These are phyloP conservation scores for Procambarus virginalis DNA, from an alignment of 1,140 invertebrate species.

Conservation along the genomic window DNA sequence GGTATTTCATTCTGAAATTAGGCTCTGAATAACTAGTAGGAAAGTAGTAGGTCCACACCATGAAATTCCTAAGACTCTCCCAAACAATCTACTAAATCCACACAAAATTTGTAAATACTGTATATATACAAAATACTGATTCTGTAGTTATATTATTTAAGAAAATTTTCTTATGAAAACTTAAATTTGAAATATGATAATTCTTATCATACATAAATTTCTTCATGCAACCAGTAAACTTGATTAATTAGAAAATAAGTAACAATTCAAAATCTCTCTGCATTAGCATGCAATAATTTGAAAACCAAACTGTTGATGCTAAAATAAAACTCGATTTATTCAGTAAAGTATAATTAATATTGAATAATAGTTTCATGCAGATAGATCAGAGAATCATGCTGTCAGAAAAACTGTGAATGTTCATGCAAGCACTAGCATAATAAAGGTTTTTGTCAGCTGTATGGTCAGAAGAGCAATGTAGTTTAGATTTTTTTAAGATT, in stretches of 20 bases:
- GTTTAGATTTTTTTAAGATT: too few species aligned
- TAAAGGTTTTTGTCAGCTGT: background rate
- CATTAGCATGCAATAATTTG: background rate
- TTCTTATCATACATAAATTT: background rate
- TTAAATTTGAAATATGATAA: background rate
- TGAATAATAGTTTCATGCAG: background rate
- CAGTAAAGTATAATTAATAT: background rate
- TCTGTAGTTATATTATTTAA: background rate
- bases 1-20: slow-evolving; percentile 5
- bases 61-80: background rate
- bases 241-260: background rate
- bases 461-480: background rate
- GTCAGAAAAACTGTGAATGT: background rate
- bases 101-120: background rate
- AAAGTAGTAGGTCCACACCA: background rate
- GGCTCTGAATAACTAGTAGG: background rate
- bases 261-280: background rate
- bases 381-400: background rate
- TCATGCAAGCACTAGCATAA: background rate
- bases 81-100: background rate
- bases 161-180: background rate
- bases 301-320: background rate
- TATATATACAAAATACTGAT: background rate
- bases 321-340: background rate
- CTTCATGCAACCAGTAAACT: background rate